Evolutionary conservation across 2,113 vertebrate species (phyloP).

Genomic region (Atlantisia rogersi): DNA sequence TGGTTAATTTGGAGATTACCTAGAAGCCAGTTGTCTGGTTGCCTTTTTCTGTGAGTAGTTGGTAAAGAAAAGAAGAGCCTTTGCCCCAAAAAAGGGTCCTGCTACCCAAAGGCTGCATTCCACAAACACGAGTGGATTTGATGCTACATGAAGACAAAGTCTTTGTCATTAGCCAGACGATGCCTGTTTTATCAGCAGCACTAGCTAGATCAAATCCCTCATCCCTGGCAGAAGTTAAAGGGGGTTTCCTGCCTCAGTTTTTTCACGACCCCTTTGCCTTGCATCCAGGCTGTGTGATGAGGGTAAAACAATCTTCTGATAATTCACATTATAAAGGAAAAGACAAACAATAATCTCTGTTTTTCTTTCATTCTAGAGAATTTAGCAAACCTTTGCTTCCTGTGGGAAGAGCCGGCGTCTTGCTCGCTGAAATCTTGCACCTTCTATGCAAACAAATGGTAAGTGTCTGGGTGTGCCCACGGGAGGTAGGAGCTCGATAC

Average conservation of each 20-base stretch:
- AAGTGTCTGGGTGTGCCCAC: neutral
- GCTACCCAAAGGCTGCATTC: neutral
- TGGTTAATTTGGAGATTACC: neutral
- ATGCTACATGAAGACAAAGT: neutral
- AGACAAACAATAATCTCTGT: neutral
- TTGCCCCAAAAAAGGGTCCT: neutral
- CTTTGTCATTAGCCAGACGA: neutral
- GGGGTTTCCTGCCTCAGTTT: neutral
- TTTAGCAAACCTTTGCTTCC: constrained; percentile 98
- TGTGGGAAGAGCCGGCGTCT: constrained; percentile 93
- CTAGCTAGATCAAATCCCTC: neutral
- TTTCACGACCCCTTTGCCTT: neutral
- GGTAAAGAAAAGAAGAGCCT: neutral
- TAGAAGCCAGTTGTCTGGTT: neutral
- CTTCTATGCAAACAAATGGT: constrained; percentile 99
- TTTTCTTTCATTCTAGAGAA: constrained; percentile 85
- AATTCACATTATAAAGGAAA: neutral
- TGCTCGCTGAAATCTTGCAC: constrained; percentile 98
- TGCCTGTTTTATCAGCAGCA: neutral
- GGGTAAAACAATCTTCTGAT: neutral
- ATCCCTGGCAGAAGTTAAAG: neutral
- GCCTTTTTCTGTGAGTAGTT: neutral
- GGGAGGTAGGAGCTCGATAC: neutral
- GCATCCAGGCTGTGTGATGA: neutral
- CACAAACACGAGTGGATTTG: neutral